Base-by-base conservation (phyloP, 2,888 invertebrate genomes). In the Beris chalybata region DNA sequence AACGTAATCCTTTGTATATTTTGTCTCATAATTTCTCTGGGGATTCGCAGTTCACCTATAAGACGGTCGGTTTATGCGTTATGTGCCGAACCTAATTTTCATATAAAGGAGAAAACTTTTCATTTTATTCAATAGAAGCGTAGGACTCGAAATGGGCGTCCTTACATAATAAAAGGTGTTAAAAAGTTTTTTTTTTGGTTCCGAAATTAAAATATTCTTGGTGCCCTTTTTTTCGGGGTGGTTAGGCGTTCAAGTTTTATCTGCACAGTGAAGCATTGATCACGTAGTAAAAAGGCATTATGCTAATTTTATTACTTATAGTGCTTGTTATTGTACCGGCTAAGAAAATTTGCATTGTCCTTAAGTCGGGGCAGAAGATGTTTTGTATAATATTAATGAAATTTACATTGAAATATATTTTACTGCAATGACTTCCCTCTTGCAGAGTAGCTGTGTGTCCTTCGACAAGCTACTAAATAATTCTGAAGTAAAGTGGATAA, bases 1-100 rank as follows among this genome's bases (percentile, higher is more conserved):
- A 53, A 56, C 56, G 54, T 67, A 64, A 58, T 64, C 64, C 64
- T 67, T 67, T 47, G 64, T 64, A 57, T 52, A 53, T 58, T 53
- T 50, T 50, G 15, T 56, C 53, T 45, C 47, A 50, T 67, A 67
- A 67, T 67, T 67, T 67, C 64, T 67, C 67, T 38, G 32, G 67
- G 67, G 64, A 58, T 67, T 56, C 32, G 43, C 67, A 53, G 58
- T 67, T 58, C 64, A 58, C 53, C 64, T 64, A 64, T 50, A 32
- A 13, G 4, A 4, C 38, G 13, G 13, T 7, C 61, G 22, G 30
- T 45, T 52, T 48, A 54, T 64, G 38, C 29, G 61, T 50, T 52
- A 12, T 61, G 22, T 61, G 38, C 61, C 12, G 31, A 52, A 52
- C 52, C 50, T 61, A 38, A 61, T 50, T 61, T 61, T 61, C 61